These are phyloP conservation scores for Bothrops jararaca DNA, from an alignment of 2,113 vertebrate species.

Conservation along the genomic window DNA sequence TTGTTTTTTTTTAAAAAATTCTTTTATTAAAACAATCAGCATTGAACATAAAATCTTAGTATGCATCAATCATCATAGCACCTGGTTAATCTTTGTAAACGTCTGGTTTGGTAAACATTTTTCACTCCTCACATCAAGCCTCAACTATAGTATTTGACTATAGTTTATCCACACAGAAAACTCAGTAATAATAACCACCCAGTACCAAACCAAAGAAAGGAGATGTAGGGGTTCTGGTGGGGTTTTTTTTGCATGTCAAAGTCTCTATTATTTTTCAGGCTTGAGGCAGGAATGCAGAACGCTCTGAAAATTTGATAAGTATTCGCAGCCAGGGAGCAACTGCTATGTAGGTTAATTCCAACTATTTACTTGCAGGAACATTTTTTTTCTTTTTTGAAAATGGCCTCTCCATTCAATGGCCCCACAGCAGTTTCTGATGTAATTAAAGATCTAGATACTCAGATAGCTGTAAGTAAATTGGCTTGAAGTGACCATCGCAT, in stretches of 20 bases:
- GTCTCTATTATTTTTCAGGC: not conserved
- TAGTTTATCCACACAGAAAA: too few species aligned
- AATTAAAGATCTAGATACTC: constrained; percentile 78
- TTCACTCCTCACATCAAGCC: too few species aligned
- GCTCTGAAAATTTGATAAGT: not conserved
- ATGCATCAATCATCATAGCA: too few species aligned
- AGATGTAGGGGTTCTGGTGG: not conserved
- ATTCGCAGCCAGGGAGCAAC: not conserved
- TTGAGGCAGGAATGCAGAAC: not conserved
- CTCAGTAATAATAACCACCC: not conserved
- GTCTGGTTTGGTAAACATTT: too few species aligned
- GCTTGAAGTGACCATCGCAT: not conserved
- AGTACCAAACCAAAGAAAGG: not conserved
- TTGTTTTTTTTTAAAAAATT: too few species aligned
- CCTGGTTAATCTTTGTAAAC: too few species aligned
- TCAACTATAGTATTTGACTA: too few species aligned
- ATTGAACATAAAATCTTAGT: too few species aligned
- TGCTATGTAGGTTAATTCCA: constrained; percentile 39
- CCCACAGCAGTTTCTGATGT: constrained; percentile 74
- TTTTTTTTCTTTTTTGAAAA: constrained; percentile 44
- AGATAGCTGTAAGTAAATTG: constrained; percentile 77
- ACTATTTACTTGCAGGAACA: constrained; percentile 57
- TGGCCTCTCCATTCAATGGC: constrained; percentile 69
- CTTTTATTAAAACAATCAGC: too few species aligned
- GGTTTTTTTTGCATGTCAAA: not conserved